These are phyloP conservation scores for Labroides dimidiatus DNA, from an alignment of 2,797 vertebrate species.

Conservation along the genomic window DNA sequence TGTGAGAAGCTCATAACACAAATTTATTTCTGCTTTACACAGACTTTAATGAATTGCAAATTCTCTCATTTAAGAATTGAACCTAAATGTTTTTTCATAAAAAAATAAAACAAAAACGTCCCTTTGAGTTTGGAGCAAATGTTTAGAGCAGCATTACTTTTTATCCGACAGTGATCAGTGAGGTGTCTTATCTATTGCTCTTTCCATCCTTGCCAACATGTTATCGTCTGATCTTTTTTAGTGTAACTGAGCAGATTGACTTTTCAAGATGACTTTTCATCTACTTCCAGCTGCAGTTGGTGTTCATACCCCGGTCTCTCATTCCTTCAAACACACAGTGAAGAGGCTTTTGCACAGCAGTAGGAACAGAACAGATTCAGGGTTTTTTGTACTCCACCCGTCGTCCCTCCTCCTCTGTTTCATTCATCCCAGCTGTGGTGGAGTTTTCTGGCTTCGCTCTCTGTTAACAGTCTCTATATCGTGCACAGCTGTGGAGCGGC, in stretches of 20 bases:
- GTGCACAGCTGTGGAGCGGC: constrained; percentile 54
- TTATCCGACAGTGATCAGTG: background rate
- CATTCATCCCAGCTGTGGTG: constrained; percentile 68
- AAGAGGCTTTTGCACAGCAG: constrained; percentile 19
- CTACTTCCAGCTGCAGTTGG: background rate
- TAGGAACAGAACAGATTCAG: constrained; percentile 30
- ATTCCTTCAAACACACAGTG: constrained; percentile 6
- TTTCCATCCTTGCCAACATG: background rate
- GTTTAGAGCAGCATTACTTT: background rate
- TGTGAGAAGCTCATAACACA: no score
- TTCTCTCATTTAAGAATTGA: no score
- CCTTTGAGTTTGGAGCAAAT: background rate
- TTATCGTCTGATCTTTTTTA: background rate
- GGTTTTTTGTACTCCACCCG: constrained; percentile 24
- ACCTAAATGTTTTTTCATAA: no score
- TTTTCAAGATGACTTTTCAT: background rate
- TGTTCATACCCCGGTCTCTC: background rate
- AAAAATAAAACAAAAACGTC: no score
- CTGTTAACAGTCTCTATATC: constrained; percentile 30
- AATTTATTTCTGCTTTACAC: no score
- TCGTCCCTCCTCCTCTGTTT: constrained; percentile 41
- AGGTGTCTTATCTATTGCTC: background rate
- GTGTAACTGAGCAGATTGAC: background rate
- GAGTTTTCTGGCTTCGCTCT: constrained; percentile 35
- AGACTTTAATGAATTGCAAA: no score